Evolutionary conservation across 2,888 invertebrate genomes (phyloP), one percentile per base, ranked within the genome.

Genomic region (Chloroclysta siterata): DNA sequence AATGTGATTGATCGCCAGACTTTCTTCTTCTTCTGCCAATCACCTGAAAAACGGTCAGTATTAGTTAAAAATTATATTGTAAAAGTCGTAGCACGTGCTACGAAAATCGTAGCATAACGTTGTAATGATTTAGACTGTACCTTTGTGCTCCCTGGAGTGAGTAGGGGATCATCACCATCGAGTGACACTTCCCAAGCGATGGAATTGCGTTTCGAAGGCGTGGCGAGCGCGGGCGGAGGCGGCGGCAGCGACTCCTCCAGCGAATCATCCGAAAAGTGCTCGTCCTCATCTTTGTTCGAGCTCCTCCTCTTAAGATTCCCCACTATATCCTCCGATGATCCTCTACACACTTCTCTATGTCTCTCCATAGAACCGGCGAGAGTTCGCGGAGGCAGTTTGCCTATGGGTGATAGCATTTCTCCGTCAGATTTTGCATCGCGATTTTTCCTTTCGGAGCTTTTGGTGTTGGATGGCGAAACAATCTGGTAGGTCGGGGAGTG

Each of bases 161-260:
- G 94, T 48, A 95, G 92, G 63, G 95, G 94, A 82, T 95, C 95
- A 79, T 94, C 93, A 82, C 95, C 95, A 82, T 96, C 95, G 76
- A 97, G 94, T 68, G 97, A 95, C 69, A 97, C 97, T 93, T 97
- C 97, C 97, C 97, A 97, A 69, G 97, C 97, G 74, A 97, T 97
- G 82, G 97, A 97, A 81, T 96, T 95, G 77, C 96, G 94, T 90
- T 97, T 97, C 81, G 95, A 95, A 74, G 94, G 94, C 70, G 94
- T 94, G 65, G 86, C 85, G 72, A 84, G 87, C 62, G 91, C 87
- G 42, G 94, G 94, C 72, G 94, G 93, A 68, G 94, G 95, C 50
- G 95, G 95, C 46, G 95, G 96, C 72, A 96, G 93, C 77, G 95
- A 93, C 80, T 96, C 97, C 85, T 97, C 97, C 69, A 97, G 87